Evolutionary conservation across 2,888 invertebrate genomes (phyloP).

Genomic region (Eudemis profundana): DNA sequence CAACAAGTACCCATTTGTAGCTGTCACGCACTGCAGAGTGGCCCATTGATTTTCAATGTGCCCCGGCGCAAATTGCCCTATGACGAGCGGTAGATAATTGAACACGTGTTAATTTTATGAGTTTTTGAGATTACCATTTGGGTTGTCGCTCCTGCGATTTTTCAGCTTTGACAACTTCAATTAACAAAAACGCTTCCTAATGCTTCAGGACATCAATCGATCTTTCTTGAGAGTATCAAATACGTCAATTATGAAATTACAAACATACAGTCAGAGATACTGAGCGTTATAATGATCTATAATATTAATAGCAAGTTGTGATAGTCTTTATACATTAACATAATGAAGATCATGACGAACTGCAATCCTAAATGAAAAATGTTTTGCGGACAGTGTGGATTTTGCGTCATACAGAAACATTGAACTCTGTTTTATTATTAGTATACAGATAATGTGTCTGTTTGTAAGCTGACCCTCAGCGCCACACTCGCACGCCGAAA

Average conservation of each 20-base stretch:
- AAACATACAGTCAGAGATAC: too few relatives aligned
- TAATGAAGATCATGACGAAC: too few relatives aligned
- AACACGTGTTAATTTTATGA: neutral
- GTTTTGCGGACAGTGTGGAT: too few relatives aligned
- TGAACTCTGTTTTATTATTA: neutral
- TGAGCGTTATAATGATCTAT: too few relatives aligned
- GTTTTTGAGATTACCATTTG: neutral
- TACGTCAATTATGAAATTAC: too few relatives aligned
- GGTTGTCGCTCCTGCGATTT: neutral
- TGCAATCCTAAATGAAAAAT: too few relatives aligned
- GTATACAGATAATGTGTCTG: slow-evolving; percentile 22
- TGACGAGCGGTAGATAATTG: slow-evolving; percentile 9
- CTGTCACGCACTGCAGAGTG: slow-evolving; percentile 56
- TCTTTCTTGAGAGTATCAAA: too few relatives aligned
- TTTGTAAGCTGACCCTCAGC: slow-evolving; percentile 33
- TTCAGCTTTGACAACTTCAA: neutral
- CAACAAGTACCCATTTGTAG: slow-evolving; percentile 75
- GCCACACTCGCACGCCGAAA: slow-evolving; percentile 20
- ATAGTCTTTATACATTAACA: too few relatives aligned
- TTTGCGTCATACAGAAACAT: neutral
- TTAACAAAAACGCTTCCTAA: neutral
- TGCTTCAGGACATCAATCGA: too few relatives aligned
- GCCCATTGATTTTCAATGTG: slow-evolving; percentile 20
- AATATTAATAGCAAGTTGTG: too few relatives aligned
- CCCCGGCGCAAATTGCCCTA: slow-evolving; percentile 7